A percentile compares a stretch with the other conserved stretches of the same genome.
These are phyloP conservation scores for Monomorium pharaonis DNA, from an alignment of 1,140 invertebrate species.

Conservation along the genomic window DNA sequence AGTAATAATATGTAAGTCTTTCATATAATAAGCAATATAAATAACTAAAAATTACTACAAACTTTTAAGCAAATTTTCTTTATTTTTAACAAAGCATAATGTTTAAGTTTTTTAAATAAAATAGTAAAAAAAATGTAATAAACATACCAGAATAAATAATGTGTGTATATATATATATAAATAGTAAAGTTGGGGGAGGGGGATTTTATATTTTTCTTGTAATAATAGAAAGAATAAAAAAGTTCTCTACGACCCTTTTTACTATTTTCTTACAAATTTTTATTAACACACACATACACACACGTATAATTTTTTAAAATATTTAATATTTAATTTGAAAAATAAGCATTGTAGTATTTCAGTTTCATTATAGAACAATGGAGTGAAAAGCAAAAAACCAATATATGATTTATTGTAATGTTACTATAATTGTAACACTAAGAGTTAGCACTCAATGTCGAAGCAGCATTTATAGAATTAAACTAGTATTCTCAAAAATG, in stretches of 20 bases:
- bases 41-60: background rate
- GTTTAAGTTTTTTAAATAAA: background rate
- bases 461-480: conserved; percentile 28
- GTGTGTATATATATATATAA: no score
- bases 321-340: no score
- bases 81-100: background rate
- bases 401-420: no score
- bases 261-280: no score
- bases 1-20: background rate
- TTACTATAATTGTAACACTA: background rate
- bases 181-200: no score
- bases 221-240: background rate
- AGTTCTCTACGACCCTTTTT: background rate
- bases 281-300: no score
- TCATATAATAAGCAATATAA: background rate
- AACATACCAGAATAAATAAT: background rate
- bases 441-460: conserved; percentile 23
- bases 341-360: no score
- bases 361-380: no score
- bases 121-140: background rate
- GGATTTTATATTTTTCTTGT: background rate
- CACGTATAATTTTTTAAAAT: no score
- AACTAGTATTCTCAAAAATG: conserved; percentile 18
- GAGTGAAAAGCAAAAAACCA: no score
- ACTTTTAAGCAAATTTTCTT: no score